Evolutionary conservation across 2,113 vertebrate genomes (phyloP).

Genomic region (Machaerirhynchus nigripectus): DNA sequence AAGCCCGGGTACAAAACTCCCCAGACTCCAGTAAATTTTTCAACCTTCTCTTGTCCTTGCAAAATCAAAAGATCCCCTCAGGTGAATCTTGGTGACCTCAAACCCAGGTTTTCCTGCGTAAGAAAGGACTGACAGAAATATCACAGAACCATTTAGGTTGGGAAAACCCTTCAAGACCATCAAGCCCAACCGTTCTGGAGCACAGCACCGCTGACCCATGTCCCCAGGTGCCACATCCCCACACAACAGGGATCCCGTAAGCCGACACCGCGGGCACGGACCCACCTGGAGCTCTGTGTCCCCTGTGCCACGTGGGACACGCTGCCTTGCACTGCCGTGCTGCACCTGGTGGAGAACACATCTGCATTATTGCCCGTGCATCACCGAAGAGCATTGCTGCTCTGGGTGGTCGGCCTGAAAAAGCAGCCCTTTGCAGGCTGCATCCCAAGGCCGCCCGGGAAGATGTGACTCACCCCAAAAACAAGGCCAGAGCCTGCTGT

Average conservation of each 20-base stretch:
- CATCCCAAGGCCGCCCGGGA: background rate
- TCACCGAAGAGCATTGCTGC: fast-evolving
- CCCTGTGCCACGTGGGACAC: fast-evolving
- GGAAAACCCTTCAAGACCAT: too few species aligned
- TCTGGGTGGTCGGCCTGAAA: background rate
- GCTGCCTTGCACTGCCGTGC: background rate
- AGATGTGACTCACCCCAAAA: background rate
- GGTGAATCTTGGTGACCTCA: too few species aligned
- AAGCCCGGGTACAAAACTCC: background rate
- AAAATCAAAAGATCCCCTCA: background rate
- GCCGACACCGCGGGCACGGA: fast-evolving
- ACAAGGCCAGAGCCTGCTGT: background rate
- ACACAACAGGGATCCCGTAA: too few species aligned
- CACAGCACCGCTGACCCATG: fast-evolving
- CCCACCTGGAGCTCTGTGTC: fast-evolving
- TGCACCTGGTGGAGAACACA: fast-evolving
- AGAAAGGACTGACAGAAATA: background rate
- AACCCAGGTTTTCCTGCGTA: background rate
- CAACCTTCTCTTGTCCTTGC: background rate
- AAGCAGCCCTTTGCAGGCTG: background rate
- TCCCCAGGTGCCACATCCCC: background rate
- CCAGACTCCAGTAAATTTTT: background rate
- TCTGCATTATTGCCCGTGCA: fast-evolving
- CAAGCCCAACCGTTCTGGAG: fast-evolving
- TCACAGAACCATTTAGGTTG: background rate